These are phyloP conservation scores for Timema podura DNA, from an alignment of 2,888 invertebrate genomes.

Conservation along the genomic window DNA sequence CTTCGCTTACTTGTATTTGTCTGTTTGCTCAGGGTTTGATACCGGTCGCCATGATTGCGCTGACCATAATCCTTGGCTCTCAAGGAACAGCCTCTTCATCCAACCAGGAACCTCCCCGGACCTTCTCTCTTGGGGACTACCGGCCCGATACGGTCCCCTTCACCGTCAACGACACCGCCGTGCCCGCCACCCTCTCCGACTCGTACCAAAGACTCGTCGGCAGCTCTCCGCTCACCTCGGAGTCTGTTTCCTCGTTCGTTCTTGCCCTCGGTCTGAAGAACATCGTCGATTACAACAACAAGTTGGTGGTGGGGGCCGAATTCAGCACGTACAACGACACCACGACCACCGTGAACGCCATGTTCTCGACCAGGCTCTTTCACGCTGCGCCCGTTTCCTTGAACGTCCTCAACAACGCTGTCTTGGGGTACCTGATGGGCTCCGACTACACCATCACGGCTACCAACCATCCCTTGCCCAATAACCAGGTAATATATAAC, in stretches of 20 bases:
- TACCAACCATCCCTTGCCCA: constrained; percentile 39
- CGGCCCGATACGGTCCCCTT: neutral
- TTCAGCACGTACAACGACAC: constrained; percentile 39
- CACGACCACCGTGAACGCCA: constrained; percentile 39
- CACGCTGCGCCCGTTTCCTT: constrained; percentile 52
- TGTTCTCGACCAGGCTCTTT: constrained; percentile 48
- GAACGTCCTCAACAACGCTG: constrained; percentile 49
- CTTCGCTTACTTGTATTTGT: too few relatives aligned
- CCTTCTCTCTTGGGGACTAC: constrained; percentile 13
- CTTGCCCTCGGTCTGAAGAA: constrained; percentile 42
- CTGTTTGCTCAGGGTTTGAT: neutral
- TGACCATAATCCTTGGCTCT: too few relatives aligned
- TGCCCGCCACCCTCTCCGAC: neutral
- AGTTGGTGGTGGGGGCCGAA: constrained; percentile 51
- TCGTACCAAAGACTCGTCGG: neutral
- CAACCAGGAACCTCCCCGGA: constrained; percentile 3
- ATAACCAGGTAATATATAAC: constrained; percentile 22
- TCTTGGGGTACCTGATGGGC: constrained; percentile 43
- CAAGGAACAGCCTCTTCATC: too few relatives aligned
- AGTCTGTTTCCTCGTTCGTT: constrained; percentile 43
- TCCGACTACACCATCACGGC: constrained; percentile 41
- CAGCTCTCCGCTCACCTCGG: neutral
- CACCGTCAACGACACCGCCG: neutral
- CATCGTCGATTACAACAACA: constrained; percentile 47
- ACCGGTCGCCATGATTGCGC: too few relatives aligned